phyloP scores from a whole-genome alignment of 1,140 invertebrate genomes.

The Acyrthosiphon pisum region DNA sequence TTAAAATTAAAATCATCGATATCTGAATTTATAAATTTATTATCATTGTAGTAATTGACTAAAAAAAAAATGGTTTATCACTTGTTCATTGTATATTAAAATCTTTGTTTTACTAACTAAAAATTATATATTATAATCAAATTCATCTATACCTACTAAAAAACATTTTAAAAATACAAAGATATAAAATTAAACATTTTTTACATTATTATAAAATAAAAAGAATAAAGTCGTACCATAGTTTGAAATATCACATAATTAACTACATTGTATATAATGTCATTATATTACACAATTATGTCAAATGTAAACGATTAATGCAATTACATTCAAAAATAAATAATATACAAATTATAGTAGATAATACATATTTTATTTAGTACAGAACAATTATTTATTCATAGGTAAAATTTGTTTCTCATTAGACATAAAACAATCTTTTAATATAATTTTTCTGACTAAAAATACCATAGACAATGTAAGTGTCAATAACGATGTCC shows the following conservation, averaged over 20 bases:
- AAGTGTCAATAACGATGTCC: conserved; percentile 44
- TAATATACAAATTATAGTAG: not conserved
- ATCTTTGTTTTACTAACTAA: too few relatives aligned
- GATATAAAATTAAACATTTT: not conserved
- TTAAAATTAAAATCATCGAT: not conserved
- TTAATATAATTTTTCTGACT: conserved; percentile 48
- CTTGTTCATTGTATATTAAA: not conserved
- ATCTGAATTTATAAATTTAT: not conserved
- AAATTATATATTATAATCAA: not conserved
- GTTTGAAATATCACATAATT: not conserved
- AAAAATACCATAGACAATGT: conserved; percentile 50
- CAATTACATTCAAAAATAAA: not conserved
- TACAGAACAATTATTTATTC: conserved; percentile 18
- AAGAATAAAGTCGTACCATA: not conserved
- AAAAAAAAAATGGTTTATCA: not conserved
- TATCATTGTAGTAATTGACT: not conserved
- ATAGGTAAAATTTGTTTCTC: conserved; percentile 50
- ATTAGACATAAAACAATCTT: conserved; percentile 52
- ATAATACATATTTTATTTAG: not conserved
- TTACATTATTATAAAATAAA: conserved; percentile 1
- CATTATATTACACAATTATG: not conserved
- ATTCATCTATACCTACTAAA: not conserved
- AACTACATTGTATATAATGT: not conserved
- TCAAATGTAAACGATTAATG: not conserved
- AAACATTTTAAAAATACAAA: not conserved